A percentile compares a stretch with the other conserved stretches of the same genome.
Conservation (phyloP, 2,797 vertebrate species). For the Vireo griseus region DNA sequence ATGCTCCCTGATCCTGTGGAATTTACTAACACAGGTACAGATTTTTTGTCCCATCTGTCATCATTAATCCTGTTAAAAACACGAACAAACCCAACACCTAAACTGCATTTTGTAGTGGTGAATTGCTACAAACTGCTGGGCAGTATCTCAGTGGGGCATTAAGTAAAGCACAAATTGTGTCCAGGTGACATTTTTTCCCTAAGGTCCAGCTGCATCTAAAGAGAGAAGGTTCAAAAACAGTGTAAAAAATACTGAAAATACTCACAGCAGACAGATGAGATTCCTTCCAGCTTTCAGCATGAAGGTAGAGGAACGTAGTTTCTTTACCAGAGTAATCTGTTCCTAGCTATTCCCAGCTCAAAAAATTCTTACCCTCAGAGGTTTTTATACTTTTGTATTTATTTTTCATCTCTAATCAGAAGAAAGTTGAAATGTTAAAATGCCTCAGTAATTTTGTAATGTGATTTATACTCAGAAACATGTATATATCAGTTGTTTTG, state of each 20-base stretch:
- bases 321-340: not conserved
- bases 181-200: not conserved
- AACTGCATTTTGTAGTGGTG: not conserved
- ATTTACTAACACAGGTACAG: not conserved
- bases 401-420: not conserved
- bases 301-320: not conserved
- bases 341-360: not conserved
- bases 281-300: not conserved
- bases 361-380: not conserved
- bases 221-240: not conserved
- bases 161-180: not conserved
- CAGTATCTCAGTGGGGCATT: not conserved
- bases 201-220: not conserved
- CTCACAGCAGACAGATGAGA: not conserved
- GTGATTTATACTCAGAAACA: not conserved
- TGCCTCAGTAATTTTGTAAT: not conserved
- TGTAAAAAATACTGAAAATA: not conserved
- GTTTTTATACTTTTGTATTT: not conserved
- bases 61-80: not conserved
- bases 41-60: not conserved
- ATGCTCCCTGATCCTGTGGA: not conserved
- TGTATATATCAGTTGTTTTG: not conserved
- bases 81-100: not conserved
- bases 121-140: not conserved
- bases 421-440: not conserved